Conservation (phyloP, 2,888 invertebrate genomes). For the Adineta ricciae region DNA sequence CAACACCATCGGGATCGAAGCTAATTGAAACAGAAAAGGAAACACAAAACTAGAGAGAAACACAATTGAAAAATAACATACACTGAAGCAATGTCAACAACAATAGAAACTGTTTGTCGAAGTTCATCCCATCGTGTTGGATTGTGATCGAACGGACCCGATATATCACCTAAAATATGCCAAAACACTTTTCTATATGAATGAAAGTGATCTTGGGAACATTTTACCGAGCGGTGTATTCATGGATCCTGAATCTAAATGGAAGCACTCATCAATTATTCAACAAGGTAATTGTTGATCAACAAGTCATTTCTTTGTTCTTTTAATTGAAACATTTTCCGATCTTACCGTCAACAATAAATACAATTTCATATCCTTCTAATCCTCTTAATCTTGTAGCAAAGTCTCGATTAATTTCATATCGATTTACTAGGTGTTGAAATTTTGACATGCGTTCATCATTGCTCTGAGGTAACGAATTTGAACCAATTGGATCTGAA, state of each 20-base stretch:
- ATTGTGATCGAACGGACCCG: background rate
- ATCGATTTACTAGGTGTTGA: background rate
- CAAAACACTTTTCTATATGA: background rate
- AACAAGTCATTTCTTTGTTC: too few relatives aligned
- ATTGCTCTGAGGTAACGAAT: background rate
- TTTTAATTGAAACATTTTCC: background rate
- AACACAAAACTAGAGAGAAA: background rate
- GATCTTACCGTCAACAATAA: background rate
- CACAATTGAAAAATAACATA: background rate
- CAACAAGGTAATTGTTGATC: too few relatives aligned
- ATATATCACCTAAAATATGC: background rate
- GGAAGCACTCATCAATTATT: background rate
- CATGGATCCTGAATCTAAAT: background rate
- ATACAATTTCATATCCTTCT: constrained; percentile 6
- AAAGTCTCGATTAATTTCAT: constrained; percentile 24
- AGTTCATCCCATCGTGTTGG: constrained; percentile 33
- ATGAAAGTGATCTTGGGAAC: background rate
- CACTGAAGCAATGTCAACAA: constrained; percentile 28
- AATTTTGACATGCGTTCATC: constrained; percentile 22
- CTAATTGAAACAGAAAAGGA: background rate
- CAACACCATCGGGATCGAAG: background rate
- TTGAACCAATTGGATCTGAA: background rate
- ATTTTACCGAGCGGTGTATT: background rate
- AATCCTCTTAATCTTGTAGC: background rate
- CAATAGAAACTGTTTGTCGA: constrained; percentile 25